These are phyloP conservation scores for Scrobipalpa atriplicella DNA, from an alignment of 2,888 invertebrate species.

Conservation along the genomic window DNA sequence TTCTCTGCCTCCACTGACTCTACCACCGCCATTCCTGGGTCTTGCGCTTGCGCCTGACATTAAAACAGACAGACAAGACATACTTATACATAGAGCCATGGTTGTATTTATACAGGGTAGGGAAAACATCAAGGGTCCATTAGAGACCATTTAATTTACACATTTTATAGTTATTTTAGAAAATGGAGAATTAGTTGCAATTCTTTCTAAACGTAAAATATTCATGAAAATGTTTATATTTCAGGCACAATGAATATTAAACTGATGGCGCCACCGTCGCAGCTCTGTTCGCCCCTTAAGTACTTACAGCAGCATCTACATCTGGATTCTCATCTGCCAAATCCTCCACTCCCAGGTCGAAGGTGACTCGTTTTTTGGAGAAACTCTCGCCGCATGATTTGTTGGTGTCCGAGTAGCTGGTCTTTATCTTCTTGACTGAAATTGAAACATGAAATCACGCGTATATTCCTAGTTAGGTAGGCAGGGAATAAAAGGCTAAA, in stretches of 20 bases:
- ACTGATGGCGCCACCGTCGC: too few species aligned
- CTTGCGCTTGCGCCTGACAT: not conserved
- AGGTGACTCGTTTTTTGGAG: conserved; percentile 50
- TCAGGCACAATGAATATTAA: too few species aligned
- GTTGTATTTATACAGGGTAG: not conserved
- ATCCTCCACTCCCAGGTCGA: conserved; percentile 37
- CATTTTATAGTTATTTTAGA: too few species aligned
- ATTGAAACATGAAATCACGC: not conserved
- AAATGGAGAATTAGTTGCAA: too few species aligned
- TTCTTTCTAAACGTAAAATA: too few species aligned
- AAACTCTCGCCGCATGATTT: not conserved
- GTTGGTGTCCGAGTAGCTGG: not conserved
- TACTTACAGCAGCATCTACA: not conserved
- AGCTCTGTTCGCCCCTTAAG: too few species aligned
- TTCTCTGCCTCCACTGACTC: not conserved
- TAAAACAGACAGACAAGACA: too few species aligned
- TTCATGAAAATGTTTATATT: too few species aligned
- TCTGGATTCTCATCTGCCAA: not conserved
- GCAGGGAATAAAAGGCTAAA: too few species aligned
- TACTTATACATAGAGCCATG: not conserved
- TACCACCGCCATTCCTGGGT: not conserved
- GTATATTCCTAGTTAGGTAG: too few species aligned
- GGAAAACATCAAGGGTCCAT: too few species aligned
- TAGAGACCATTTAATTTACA: too few species aligned
- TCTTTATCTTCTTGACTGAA: conserved; percentile 35